These are phyloP conservation scores for Megalops atlanticus DNA, from an alignment of 2,113 vertebrate species.

Conservation along the genomic window DNA sequence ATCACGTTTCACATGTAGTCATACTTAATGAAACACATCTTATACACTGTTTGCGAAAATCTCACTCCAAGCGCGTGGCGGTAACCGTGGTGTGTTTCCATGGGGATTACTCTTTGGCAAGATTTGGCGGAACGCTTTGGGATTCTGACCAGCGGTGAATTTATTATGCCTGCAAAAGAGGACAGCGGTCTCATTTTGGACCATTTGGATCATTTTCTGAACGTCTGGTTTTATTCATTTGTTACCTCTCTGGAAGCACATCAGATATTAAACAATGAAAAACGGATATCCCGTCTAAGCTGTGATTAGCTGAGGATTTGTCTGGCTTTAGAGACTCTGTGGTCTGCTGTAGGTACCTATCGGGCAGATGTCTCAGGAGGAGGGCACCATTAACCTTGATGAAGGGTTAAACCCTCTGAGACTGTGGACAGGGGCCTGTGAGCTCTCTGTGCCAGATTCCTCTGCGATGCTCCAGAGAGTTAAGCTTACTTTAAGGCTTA, in stretches of 20 bases:
- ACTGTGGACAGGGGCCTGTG: background rate
- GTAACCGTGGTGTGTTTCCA: background rate
- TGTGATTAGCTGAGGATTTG: conserved; percentile 56
- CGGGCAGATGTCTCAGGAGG: conserved; percentile 39
- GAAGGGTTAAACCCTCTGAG: conserved; percentile 50
- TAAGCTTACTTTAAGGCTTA: conserved; percentile 31
- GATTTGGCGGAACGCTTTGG: background rate
- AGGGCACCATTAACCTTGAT: conserved; percentile 46
- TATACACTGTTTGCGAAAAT: conserved; percentile 6
- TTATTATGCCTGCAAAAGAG: background rate
- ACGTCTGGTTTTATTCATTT: no score
- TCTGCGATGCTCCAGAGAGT: background rate
- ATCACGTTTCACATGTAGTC: conserved; percentile 12
- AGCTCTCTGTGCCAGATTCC: background rate
- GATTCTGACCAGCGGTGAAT: background rate
- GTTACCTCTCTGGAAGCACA: conserved; percentile 28
- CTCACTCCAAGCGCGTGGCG: background rate
- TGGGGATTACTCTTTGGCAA: background rate
- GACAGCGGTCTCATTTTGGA: background rate
- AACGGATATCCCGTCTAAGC: conserved; percentile 26
- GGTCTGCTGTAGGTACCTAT: conserved; percentile 28
- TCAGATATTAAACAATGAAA: conserved; percentile 32
- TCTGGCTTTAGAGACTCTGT: conserved; percentile 40
- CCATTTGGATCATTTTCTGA: no score
- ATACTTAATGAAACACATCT: conserved; percentile 31